phyloP scores from a whole-genome alignment of 1,140 invertebrate species.

The Drosophila kikkawai region DNA sequence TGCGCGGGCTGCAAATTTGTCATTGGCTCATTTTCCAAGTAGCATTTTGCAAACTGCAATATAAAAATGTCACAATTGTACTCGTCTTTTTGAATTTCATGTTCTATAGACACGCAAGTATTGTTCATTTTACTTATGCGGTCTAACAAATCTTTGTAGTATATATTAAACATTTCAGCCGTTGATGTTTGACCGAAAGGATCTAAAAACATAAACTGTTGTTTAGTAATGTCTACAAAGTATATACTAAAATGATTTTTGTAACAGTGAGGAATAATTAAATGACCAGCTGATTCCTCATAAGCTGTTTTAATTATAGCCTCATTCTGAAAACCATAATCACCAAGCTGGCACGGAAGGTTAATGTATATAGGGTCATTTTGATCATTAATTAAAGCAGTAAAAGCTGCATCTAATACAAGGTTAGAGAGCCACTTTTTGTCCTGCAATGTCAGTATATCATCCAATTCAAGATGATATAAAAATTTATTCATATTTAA shows the following conservation, averaged over 20 bases:
- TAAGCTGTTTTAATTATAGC: not conserved
- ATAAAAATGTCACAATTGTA: slow-evolving; percentile 1
- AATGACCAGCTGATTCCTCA: not conserved
- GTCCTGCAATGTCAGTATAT: too few relatives aligned
- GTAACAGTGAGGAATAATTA: slow-evolving; percentile 1
- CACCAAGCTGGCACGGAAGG: not conserved
- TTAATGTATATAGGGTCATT: not conserved
- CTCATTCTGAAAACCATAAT: not conserved
- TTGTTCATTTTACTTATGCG: not conserved
- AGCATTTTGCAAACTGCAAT: too few relatives aligned
- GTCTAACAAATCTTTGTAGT: not conserved
- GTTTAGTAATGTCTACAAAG: slow-evolving; percentile 2
- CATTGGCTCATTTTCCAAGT: too few relatives aligned
- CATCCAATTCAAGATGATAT: too few relatives aligned
- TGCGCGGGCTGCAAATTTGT: too few relatives aligned
- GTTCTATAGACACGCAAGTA: not conserved
- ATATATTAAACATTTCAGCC: not conserved
- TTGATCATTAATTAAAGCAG: not conserved
- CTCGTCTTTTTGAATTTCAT: not conserved
- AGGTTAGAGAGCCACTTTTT: too few relatives aligned
- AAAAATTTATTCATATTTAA: too few relatives aligned
- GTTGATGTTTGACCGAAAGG: too few relatives aligned
- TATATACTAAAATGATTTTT: not conserved
- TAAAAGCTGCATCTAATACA: not conserved
- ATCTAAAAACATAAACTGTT: too few relatives aligned